Evolutionary conservation across 64 coral and sea anemone genomes (phyloP), one percentile per base, ranked within the genome.

Genomic region (Montipora cactus): DNA sequence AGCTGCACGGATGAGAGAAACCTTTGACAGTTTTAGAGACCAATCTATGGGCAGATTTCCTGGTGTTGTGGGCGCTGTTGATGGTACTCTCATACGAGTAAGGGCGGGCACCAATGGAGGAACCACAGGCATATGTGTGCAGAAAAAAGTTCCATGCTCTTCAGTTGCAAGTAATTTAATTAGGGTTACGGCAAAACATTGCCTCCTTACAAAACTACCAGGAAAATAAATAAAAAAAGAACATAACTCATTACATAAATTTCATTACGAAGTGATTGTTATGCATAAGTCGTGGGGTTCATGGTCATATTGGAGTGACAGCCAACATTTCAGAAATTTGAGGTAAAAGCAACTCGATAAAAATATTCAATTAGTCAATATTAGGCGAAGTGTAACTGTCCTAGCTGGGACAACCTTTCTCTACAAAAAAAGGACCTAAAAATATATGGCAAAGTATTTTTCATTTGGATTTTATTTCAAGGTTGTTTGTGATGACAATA

Each of bases 101-200:
- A 67, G 18, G 64, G 64, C 64, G 18, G 64, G 64, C 64, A 67
- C 64, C 64, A 67, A 67, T 67, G 64, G 64, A 67, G 64, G 12
- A 67, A 67, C 64, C 64, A 67, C 64, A 67, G 64, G 64, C 64
- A 67, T 67, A 67, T 67, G 64, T 67, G 64, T 67, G 64, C 64
- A 67, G 64, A 16, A 67, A 67, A 67, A 67, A 67, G 64, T 67
- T 67, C 18, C 64, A 67, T 67, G 18, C 64, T 67, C 64, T 67
- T 67, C 64, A 67, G 64, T 12, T 67, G 64, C 64, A 67, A 67
- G 64, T 67, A 67, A 67, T 67, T 67, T 16, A 13, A 67, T 67
- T 67, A 4, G 64, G 8, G 18, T 67, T 67, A 67, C 13, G 10
- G 13, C 64, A 19, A 19, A 67, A 67, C 64, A 67, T 12, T 67